These are phyloP conservation scores for Andrena trimmerana DNA, from an alignment of 2,888 invertebrate genomes.

Conservation along the genomic window DNA sequence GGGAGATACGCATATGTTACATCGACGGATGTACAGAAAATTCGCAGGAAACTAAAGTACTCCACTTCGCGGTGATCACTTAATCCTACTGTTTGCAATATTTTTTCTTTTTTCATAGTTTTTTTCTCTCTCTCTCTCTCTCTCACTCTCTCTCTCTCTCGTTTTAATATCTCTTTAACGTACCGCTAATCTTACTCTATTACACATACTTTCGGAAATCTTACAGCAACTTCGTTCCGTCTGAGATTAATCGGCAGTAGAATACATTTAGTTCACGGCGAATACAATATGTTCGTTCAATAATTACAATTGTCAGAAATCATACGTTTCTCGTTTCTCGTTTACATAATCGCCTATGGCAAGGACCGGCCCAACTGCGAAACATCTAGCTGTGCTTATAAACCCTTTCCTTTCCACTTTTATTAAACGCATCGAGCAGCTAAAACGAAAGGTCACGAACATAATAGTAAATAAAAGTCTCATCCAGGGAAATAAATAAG, in stretches of 20 bases:
- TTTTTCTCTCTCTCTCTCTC: no score
- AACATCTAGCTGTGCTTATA: constrained; percentile 41
- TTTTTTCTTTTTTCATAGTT: constrained; percentile 19
- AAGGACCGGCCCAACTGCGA: constrained; percentile 74
- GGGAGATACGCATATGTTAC: constrained; percentile 50
- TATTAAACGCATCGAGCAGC: constrained; percentile 8
- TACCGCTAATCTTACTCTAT: constrained; percentile 55
- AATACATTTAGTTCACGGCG: constrained; percentile 69
- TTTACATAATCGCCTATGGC: constrained; percentile 71
- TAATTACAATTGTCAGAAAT: constrained; percentile 62
- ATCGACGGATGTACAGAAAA: constrained; percentile 45
- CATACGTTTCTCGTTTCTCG: constrained; percentile 50
- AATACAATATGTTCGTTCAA: constrained; percentile 48
- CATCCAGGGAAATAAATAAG: constrained; percentile 1
- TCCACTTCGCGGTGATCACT: constrained; percentile 49
- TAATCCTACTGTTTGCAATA: constrained; percentile 42
- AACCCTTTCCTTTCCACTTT: not conserved
- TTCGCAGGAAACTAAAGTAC: constrained; percentile 65
- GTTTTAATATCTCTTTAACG: constrained; percentile 26
- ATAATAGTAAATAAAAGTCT: constrained; percentile 12
- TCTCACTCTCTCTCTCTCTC: not conserved
- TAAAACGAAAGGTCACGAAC: constrained; percentile 15
- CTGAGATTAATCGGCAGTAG: constrained; percentile 59
- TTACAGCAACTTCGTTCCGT: constrained; percentile 44
- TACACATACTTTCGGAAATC: constrained; percentile 62